phyloP scores from a whole-genome alignment of 1,140 invertebrate genomes.

The Euborellia annulipes region DNA sequence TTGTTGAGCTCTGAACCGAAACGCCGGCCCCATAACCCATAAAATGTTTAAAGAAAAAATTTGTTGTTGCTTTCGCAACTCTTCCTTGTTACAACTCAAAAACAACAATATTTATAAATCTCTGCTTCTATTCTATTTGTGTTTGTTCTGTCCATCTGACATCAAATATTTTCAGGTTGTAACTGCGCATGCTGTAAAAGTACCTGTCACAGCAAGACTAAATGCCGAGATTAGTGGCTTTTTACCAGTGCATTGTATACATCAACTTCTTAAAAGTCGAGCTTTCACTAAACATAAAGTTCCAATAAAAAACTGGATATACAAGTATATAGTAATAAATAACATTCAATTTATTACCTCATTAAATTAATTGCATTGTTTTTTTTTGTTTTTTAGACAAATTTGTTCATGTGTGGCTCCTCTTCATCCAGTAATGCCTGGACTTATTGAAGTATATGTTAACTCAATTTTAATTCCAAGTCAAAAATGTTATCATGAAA shows the following conservation, averaged over 20 bases:
- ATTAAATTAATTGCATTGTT: no score
- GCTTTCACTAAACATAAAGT: constrained; percentile 94
- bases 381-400: constrained; percentile 42
- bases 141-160: no score
- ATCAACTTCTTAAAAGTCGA: constrained; percentile 84
- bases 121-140: no score
- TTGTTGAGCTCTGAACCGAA: no score
- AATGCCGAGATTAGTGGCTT: constrained; percentile 83
- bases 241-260: constrained; percentile 92
- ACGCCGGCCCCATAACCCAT: no score
- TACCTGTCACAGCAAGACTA: constrained; percentile 80
- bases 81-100: no score
- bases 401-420: constrained; percentile 73
- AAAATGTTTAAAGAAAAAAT: no score
- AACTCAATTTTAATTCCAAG: constrained; percentile 77
- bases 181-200: constrained; percentile 86
- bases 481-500: constrained; percentile 40
- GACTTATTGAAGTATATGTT: constrained; percentile 89
- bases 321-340: constrained; percentile 41
- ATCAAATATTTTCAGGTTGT: constrained; percentile 61
- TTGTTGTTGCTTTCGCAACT: no score
- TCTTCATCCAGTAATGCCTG: constrained; percentile 81
- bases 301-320: constrained; percentile 90
- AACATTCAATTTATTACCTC: constrained; percentile 10
- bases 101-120: no score